Evolutionary conservation across 2,888 invertebrate genomes (phyloP).

Genomic region (Rhingia rostrata): DNA sequence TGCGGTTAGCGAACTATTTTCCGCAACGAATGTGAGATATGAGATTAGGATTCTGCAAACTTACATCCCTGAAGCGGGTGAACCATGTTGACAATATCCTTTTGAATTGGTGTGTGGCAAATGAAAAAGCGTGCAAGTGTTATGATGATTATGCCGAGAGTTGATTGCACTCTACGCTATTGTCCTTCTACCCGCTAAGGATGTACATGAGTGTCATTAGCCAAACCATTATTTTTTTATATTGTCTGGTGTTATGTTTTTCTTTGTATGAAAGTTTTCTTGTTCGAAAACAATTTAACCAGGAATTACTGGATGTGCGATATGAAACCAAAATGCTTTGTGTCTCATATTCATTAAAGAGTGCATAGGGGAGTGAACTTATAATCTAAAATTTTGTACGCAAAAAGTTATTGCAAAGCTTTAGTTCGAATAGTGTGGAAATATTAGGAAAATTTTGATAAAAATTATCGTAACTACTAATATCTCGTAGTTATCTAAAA

Average conservation of each 20-base stretch:
- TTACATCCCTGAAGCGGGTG: neutral
- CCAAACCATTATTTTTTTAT: no score
- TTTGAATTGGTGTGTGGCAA: no score
- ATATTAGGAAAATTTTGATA: no score
- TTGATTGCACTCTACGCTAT: conserved; percentile 36
- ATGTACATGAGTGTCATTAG: no score
- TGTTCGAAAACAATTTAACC: conserved; percentile 18
- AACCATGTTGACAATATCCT: neutral
- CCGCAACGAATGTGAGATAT: neutral
- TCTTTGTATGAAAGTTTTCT: conserved; percentile 32
- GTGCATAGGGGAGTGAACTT: no score
- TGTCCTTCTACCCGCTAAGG: conserved; percentile 10
- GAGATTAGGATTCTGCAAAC: conserved; percentile 30
- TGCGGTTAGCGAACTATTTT: neutral
- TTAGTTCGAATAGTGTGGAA: neutral
- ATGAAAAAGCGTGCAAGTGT: conserved; percentile 21
- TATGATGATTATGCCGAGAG: conserved; percentile 33
- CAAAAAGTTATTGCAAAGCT: neutral
- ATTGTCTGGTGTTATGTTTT: neutral
- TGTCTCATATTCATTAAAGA: neutral
- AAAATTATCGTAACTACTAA: no score
- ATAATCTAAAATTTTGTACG: no score
- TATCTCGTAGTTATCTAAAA: no score
- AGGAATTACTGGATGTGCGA: conserved; percentile 33
- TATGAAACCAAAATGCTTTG: conserved; percentile 11